phyloP scores from a whole-genome alignment of 2,797 vertebrate species.

The Hyperoplus lanceolatus region DNA sequence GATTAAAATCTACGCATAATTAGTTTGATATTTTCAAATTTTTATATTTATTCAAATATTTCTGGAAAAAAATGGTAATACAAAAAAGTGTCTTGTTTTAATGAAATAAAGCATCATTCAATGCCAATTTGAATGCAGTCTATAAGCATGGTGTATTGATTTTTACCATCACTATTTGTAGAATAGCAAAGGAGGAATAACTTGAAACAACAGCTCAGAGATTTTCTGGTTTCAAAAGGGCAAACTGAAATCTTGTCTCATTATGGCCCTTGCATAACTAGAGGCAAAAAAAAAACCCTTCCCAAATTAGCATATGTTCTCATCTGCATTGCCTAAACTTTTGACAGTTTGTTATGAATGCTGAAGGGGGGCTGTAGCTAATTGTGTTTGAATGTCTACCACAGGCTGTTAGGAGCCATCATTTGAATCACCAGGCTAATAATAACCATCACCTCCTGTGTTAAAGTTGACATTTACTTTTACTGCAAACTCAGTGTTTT shows the following conservation, averaged over 20 bases:
- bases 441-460: background rate
- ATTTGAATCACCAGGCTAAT: conserved; percentile 33
- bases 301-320: conserved; percentile 47
- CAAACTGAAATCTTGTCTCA: conserved; percentile 63
- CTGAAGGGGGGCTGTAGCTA: conserved; percentile 19
- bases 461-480: background rate
- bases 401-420: conserved; percentile 16
- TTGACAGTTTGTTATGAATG: conserved; percentile 24
- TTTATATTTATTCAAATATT: too few species aligned
- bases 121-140: conserved; percentile 12
- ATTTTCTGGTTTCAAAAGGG: conserved; percentile 56
- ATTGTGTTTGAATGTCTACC: conserved; percentile 35
- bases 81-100: too few species aligned
- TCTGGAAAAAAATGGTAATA: too few species aligned
- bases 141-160: background rate
- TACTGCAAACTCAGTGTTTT: background rate
- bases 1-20: too few species aligned
- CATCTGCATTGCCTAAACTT: conserved; percentile 24
- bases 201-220: conserved; percentile 20
- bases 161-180: conserved; percentile 11
- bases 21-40: too few species aligned
- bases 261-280: conserved; percentile 45
- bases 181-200: conserved; percentile 9
- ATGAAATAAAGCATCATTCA: background rate
- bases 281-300: conserved; percentile 23